phyloP scores from a whole-genome alignment of 2,888 invertebrate species.

The Lasioglossum malachurum region DNA sequence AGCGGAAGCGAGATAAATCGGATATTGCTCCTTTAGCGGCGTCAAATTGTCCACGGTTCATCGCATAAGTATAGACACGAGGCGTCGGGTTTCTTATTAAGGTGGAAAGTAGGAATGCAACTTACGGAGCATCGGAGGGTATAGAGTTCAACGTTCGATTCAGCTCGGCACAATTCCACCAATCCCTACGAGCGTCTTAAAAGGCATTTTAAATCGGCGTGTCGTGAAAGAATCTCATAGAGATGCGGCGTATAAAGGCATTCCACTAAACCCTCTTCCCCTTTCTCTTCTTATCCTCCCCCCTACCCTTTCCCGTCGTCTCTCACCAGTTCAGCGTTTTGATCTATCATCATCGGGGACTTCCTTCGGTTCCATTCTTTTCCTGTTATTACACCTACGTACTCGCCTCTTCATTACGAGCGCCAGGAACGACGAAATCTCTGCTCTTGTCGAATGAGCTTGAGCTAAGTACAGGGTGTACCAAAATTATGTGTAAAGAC shows the following conservation, averaged over 20 bases:
- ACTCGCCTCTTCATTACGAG: conserved; percentile 20
- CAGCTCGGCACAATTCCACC: conserved; percentile 72
- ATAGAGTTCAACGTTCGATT: conserved; percentile 69
- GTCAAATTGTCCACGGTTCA: conserved; percentile 52
- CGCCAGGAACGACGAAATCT: not conserved
- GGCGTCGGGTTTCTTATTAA: conserved; percentile 65
- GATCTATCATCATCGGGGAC: conserved; percentile 57
- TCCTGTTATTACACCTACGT: conserved; percentile 32
- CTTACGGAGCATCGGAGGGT: conserved; percentile 62
- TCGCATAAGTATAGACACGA: conserved; percentile 55
- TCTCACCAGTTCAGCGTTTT: conserved; percentile 59
- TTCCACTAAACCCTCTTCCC: conserved; percentile 74
- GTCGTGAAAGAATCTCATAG: conserved; percentile 83
- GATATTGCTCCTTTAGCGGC: conserved; percentile 64
- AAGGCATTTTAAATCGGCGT: conserved; percentile 83
- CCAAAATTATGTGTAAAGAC: no score
- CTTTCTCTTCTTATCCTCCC: conserved; percentile 24
- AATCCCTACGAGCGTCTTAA: conserved; percentile 72
- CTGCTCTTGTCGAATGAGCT: not conserved
- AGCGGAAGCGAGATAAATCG: conserved; percentile 19
- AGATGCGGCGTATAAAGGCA: conserved; percentile 82
- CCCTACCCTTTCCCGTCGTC: conserved; percentile 32
- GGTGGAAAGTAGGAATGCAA: conserved; percentile 69
- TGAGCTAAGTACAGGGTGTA: not conserved
- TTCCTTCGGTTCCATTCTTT: conserved; percentile 39